These are phyloP conservation scores for Drosophila erecta DNA, from an alignment of 1,140 invertebrate species.

Conservation along the genomic window DNA sequence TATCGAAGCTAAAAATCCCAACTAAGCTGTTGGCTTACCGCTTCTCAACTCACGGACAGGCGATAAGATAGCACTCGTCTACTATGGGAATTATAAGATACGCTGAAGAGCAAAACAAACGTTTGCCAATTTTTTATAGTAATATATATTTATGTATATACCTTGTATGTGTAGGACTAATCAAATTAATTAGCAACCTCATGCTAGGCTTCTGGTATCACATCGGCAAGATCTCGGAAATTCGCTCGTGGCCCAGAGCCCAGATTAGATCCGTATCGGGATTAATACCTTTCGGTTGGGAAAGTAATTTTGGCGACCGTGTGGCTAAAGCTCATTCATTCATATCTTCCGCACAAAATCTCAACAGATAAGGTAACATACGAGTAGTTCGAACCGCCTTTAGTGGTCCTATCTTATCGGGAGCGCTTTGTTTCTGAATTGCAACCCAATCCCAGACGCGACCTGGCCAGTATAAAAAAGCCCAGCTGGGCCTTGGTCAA, in stretches of 20 bases:
- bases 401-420: constrained; percentile 30
- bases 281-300: constrained; percentile 7
- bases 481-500: background rate
- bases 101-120: constrained; percentile 4
- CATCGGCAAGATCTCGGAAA: background rate
- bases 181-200: constrained; percentile 53
- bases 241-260: background rate
- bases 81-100: background rate
- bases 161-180: constrained; percentile 14
- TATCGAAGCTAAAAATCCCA: constrained; percentile 1
- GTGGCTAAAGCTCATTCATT: constrained; percentile 21
- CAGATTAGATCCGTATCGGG: constrained; percentile 33
- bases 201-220: background rate
- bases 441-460: constrained; percentile 17
- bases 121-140: constrained; percentile 3
- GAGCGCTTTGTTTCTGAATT: constrained; percentile 32
- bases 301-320: constrained; percentile 48
- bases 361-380: constrained; percentile 17
- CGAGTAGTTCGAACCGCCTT: constrained; percentile 15
- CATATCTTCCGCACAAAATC: constrained; percentile 36
- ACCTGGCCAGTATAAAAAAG: constrained; percentile 45
- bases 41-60: background rate
- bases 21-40: constrained; percentile 15
- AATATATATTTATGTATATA: background rate
- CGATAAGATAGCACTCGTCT: constrained; percentile 39